Evolutionary conservation across 2,888 invertebrate genomes (phyloP).

Genomic region (Clunio marinus): DNA sequence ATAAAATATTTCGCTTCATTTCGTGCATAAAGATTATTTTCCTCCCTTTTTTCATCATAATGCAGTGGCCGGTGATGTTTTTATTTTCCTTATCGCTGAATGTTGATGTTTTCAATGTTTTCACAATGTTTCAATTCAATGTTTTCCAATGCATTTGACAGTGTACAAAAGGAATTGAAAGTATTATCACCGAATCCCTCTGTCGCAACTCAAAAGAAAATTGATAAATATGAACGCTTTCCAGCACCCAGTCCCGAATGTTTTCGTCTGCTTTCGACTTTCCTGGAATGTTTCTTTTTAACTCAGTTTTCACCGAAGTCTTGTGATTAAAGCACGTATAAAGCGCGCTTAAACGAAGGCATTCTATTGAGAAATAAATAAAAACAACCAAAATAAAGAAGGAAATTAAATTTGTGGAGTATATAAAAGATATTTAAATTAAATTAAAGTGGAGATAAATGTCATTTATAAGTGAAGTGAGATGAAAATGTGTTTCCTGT

Average conservation of each 20-base stretch:
- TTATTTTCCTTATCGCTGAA: neutral
- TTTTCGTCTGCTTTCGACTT: neutral
- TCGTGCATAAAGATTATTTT: slow-evolving; percentile 3
- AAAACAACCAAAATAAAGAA: neutral
- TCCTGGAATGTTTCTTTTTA: neutral
- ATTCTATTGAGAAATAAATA: neutral
- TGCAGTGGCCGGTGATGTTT: slow-evolving; percentile 11
- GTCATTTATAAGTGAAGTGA: too few species aligned
- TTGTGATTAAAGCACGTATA: slow-evolving; percentile 17
- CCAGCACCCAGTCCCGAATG: neutral
- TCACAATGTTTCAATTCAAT: neutral
- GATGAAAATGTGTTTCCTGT: too few species aligned
- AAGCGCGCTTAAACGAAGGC: too few species aligned
- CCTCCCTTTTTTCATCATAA: slow-evolving; percentile 1
- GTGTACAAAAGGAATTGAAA: neutral
- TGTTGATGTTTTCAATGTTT: neutral
- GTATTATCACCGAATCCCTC: neutral
- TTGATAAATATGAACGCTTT: too few species aligned
- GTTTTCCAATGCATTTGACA: too few species aligned
- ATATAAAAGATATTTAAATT: neutral
- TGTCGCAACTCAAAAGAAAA: neutral
- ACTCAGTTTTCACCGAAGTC: neutral
- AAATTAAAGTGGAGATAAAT: neutral
- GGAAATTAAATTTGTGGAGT: neutral
- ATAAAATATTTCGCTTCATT: slow-evolving; percentile 1